Percentiles rank a stretch among this genome's conserved stretches.
Conservation (phyloP, 2,113 vertebrate genomes). For the Psilopogon haemacephalus region DNA sequence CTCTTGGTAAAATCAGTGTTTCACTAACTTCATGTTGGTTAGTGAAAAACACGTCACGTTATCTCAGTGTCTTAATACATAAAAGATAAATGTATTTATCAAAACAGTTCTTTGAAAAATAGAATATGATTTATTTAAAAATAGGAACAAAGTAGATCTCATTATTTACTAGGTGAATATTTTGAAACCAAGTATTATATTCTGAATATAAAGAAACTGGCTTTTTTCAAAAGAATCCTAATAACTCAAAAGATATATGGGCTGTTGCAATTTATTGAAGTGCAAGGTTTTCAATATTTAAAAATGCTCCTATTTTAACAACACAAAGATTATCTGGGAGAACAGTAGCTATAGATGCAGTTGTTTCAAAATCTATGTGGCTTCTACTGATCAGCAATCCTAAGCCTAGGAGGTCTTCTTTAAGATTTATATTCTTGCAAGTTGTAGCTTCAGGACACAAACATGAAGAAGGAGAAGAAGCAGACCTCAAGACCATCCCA, state of each 20-base stretch:
- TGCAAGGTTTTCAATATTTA: constrained; percentile 3
- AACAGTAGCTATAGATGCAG: not conserved
- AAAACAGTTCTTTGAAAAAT: constrained; percentile 21
- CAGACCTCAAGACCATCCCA: not conserved
- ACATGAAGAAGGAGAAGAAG: not conserved
- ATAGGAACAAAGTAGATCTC: not conserved
- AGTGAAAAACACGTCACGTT: not conserved
- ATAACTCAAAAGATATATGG: constrained; percentile 5
- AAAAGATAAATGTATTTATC: constrained; percentile 14
- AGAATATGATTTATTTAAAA: constrained; percentile 6
- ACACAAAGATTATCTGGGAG: not conserved
- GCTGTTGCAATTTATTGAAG: not conserved
- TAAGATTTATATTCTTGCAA: not conserved
- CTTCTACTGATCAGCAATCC: not conserved
- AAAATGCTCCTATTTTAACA: not conserved
- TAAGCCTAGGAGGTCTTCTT: not conserved
- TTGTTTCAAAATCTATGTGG: not conserved
- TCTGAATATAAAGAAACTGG: not conserved
- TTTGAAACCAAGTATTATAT: not conserved
- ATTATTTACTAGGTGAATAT: constrained; percentile 15
- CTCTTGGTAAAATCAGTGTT: not conserved
- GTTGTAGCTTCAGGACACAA: not conserved
- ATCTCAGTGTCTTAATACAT: not conserved
- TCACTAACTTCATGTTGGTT: not conserved
- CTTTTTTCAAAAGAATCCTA: not conserved